Evolutionary conservation across 2,888 invertebrate species (phyloP), one percentile per base, ranked within the genome.

Genomic region (Latrodectus elegans): DNA sequence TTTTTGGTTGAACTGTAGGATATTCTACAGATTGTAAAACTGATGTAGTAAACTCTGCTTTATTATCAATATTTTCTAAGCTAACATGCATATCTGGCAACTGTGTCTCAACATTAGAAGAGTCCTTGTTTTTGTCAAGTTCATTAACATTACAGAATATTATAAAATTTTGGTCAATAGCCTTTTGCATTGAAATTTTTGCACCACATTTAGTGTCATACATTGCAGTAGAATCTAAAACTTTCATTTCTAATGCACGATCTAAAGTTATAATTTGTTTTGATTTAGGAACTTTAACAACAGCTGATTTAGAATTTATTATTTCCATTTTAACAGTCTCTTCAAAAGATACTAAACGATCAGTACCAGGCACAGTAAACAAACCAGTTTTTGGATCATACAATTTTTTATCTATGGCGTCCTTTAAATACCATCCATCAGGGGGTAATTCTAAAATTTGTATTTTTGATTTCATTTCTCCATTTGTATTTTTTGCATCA

Each of bases 251-350:
- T 89, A 98, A 93, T 81, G 96, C 96, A 91, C 95, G 94, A 9
- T 93, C 92, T 15, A 97, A 92, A 4, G 95, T 93, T 17, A 96
- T 92, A 60, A 87, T 88, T 91, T 95, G 94, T 91, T 95, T 94
- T 87, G 94, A 95, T 90, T 94, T 94, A 1, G 96, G 95, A 92
- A 98, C 97, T 55, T 96, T 92, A 1, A 98, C 96, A 78, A 94
- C 93, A 15, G 96, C 96, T 76, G 90, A 91, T 84, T 91, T 91
- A 70, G 92, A 96, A 92, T 99, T 98, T 83, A 99, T 94, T 90
- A 99, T 95, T 91, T 96, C 95, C 88, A 97, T 94, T 91, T 95
- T 95, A 70, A 99, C 94, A 90, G 98, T 97, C 92, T 98, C 97
- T 92, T 96, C 95, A 90, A 98, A 95, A 85, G 96, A 95, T 73